Evolutionary conservation across 2,113 vertebrate genomes (phyloP).

Genomic region (Hassar affinis): DNA sequence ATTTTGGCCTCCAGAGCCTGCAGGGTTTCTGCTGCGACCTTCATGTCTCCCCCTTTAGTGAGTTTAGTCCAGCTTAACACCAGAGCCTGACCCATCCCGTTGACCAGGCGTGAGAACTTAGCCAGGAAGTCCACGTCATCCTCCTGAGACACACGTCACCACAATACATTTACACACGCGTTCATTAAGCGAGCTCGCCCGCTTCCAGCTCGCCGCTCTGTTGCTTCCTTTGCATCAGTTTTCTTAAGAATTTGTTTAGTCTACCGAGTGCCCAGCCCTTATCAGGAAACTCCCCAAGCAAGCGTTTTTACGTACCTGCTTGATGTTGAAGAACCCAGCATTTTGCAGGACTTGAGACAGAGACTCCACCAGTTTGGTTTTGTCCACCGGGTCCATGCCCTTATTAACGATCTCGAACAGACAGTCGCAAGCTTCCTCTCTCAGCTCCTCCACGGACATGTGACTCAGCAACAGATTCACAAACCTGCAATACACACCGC

Average conservation of each 20-base stretch:
- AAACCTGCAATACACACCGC: constrained; percentile 76
- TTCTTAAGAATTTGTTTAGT: too few relatives aligned
- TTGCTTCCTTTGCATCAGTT: too few relatives aligned
- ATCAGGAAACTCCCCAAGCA: too few relatives aligned
- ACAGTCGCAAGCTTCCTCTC: constrained; percentile 98
- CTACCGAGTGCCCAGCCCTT: too few relatives aligned
- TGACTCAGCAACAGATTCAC: constrained; percentile 96
- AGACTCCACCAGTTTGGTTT: constrained; percentile 96
- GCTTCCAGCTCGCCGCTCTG: too few relatives aligned
- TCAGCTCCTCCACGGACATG: constrained; percentile 94
- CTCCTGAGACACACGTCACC: constrained; percentile 73
- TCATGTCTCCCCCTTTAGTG: constrained; percentile 80
- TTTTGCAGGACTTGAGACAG: constrained; percentile 91
- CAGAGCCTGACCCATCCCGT: constrained; percentile 98
- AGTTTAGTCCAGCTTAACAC: constrained; percentile 95
- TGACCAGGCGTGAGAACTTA: constrained; percentile 93
- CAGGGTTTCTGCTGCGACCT: constrained; percentile 83
- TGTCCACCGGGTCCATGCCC: constrained; percentile 96
- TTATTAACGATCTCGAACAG: constrained; percentile 98
- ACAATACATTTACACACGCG: background rate
- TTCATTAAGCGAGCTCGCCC: too few relatives aligned
- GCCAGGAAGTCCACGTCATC: constrained; percentile 98
- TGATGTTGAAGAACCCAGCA: constrained; percentile 93
- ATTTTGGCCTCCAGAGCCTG: constrained; percentile 90
- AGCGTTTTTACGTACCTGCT: constrained; percentile 75